A percentile compares a stretch with the other conserved stretches of the same genome.
Conservation (phyloP, 1,140 invertebrate species). For the Probaryconus sp. region DNA sequence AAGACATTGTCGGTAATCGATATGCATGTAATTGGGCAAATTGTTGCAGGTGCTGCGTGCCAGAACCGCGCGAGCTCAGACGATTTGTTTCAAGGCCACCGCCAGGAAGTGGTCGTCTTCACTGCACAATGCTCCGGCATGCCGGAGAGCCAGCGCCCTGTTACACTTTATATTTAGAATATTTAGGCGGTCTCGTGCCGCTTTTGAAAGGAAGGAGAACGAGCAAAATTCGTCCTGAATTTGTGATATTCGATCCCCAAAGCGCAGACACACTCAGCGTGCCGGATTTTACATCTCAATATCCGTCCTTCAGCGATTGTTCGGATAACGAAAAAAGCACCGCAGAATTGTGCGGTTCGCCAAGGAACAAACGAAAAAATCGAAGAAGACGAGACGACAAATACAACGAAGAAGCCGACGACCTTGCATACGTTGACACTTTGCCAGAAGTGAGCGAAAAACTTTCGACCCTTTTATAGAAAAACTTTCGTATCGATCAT, state of each 20-base stretch:
- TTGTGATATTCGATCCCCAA: constrained; percentile 98
- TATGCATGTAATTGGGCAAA: neutral
- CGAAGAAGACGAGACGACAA: constrained; percentile 78
- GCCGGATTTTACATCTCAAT: constrained; percentile 70
- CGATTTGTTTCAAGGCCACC: constrained; percentile 96
- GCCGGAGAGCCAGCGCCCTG: constrained; percentile 84
- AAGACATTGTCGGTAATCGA: constrained; percentile 3
- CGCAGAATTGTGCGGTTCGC: constrained; percentile 80
- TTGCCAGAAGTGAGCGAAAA: constrained; percentile 92
- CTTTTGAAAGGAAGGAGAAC: constrained; percentile 96
- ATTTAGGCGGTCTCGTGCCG: constrained; percentile 96
- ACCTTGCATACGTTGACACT: constrained; percentile 92
- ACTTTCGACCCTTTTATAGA: too few relatives aligned
- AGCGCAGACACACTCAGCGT: constrained; percentile 71
- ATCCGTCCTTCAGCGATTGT: constrained; percentile 80
- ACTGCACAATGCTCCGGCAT: constrained; percentile 98
- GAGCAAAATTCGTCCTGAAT: constrained; percentile 98
- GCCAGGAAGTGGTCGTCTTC: constrained; percentile 87
- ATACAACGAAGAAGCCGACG: constrained; percentile 81
- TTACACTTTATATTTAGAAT: constrained; percentile 97
- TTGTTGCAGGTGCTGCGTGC: constrained; percentile 90
- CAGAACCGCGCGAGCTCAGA: constrained; percentile 90
- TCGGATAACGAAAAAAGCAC: constrained; percentile 88
- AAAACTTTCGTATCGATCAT: too few relatives aligned
- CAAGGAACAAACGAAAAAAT: constrained; percentile 82